These are phyloP conservation scores for Belgica antarctica DNA, from an alignment of 2,888 invertebrate genomes.

Conservation along the genomic window DNA sequence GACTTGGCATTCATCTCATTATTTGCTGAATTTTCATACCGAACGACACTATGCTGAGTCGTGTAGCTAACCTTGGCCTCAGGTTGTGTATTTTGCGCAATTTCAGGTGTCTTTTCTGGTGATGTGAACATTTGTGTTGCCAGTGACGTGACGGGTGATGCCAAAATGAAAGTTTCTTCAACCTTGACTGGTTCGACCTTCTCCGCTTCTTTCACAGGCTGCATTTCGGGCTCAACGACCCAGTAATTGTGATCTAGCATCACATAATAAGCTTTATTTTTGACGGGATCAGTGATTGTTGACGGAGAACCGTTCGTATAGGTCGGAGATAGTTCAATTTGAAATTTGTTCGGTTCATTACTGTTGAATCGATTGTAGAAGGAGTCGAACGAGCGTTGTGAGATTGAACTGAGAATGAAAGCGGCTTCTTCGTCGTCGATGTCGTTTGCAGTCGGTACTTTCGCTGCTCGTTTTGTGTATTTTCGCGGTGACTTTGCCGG, in stretches of 20 bases:
- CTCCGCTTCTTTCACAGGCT: too few relatives aligned
- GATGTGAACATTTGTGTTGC: too few relatives aligned
- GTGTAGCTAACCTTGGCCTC: background rate
- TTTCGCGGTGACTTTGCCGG: conserved; percentile 27
- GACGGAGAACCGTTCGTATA: background rate
- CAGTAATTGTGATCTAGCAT: conserved; percentile 37
- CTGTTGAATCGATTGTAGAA: conserved; percentile 32
- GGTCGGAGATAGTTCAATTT: conserved; percentile 4
- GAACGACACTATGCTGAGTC: background rate
- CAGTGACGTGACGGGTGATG: background rate
- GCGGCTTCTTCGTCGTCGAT: conserved; percentile 38
- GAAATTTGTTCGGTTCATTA: background rate
- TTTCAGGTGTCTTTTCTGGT: too few relatives aligned
- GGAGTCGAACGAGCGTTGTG: conserved; percentile 33
- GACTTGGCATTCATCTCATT: background rate
- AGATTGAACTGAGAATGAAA: conserved; percentile 37
- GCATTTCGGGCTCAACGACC: conserved; percentile 6
- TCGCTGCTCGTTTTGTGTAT: conserved; percentile 15
- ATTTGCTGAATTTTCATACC: too few relatives aligned
- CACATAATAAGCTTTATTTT: conserved; percentile 19
- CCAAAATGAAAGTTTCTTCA: background rate
- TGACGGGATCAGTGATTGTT: background rate
- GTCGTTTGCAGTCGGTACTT: background rate
- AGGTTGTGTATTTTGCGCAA: too few relatives aligned
- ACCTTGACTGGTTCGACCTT: background rate